phyloP scores from a whole-genome alignment of 2,797 vertebrate genomes.

The Synanceia verrucosa region DNA sequence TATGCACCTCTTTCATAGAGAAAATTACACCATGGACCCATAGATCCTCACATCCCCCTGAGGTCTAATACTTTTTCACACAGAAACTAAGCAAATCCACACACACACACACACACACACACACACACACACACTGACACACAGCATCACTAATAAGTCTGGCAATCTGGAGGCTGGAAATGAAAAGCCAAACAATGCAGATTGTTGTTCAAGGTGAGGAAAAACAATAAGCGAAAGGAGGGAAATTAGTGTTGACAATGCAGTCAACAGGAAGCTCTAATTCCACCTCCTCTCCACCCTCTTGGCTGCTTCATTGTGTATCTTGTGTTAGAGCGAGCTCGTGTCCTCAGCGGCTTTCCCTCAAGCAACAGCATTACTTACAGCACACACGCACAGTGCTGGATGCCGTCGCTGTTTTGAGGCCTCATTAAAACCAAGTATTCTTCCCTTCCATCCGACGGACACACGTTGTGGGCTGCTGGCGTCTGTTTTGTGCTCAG shows the following conservation, averaged over 20 bases:
- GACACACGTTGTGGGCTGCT: background rate
- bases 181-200: slow-evolving; percentile 21
- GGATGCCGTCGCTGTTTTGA: slow-evolving; percentile 13
- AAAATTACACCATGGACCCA: background rate
- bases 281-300: slow-evolving; percentile 11
- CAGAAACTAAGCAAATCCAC: slow-evolving; percentile 19
- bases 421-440: slow-evolving; percentile 29
- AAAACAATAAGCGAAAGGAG: slow-evolving; percentile 41
- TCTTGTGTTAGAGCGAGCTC: slow-evolving; percentile 1
- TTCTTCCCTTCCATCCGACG: slow-evolving; percentile 13
- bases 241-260: slow-evolving; percentile 50
- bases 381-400: background rate
- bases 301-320: background rate
- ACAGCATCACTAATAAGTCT: slow-evolving; percentile 36
- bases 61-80: slow-evolving; percentile 12
- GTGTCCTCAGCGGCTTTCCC: slow-evolving; percentile 18
- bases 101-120: slow-evolving; percentile 6
- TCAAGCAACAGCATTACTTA: background rate
- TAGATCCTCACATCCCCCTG: slow-evolving; percentile 2
- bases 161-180: slow-evolving; percentile 27
- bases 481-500: slow-evolving; percentile 12
- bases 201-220: slow-evolving; percentile 57
- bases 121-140: background rate
- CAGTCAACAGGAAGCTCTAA: slow-evolving; percentile 37
- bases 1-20: background rate